Base-by-base conservation (phyloP, 1,140 invertebrate species). In the Lasaia peninsularis region DNA sequence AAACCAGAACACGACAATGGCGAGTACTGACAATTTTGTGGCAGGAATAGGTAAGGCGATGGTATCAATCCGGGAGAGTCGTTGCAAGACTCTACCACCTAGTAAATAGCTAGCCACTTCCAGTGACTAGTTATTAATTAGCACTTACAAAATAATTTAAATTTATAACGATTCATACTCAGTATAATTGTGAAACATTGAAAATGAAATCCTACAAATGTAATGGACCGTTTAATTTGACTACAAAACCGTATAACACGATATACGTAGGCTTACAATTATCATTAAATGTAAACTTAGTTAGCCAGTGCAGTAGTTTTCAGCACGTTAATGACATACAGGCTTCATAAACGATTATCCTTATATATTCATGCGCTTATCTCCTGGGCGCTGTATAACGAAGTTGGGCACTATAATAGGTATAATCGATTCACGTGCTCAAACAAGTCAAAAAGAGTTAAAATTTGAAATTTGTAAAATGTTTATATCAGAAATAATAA, bases 241-340 rank as follows among this genome's bases (percentile, higher is more conserved):
- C 24, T 24, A 24, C 24, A 24, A 24, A 44, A 9, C 40, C 40
- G 10, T 48, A 21, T 21, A 21, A 48, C 20, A 20, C 10, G 2
- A 18, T 48, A 18, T 11, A 48, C 18, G 20, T 21, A 20, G 40
- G 40, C 40, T 21, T 11, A 48, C 40, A 48, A 48, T 48, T 48
- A 48, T 48, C 40, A 48, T 48, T 48, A 48, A 48, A 48, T 48
- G 40, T 48, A 48, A 48, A 48, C 40, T 48, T 20, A 48, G 40
- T 48, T 48, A 48, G 18, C 44, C 44, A 48, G 16, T 20, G 44
- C 18, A 20, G 44, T 48, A 48, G 44, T 48, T 48, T 48, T 48
- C 40, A 48, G 20, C 21, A 18, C 18, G 44, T 48, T 48, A 48
- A 48, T 48, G 44, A 48, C 44, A 48, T 48, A 48, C 44, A 48